These are phyloP conservation scores for Osmoderma eremita DNA, from an alignment of 2,888 invertebrate genomes.

Conservation along the genomic window DNA sequence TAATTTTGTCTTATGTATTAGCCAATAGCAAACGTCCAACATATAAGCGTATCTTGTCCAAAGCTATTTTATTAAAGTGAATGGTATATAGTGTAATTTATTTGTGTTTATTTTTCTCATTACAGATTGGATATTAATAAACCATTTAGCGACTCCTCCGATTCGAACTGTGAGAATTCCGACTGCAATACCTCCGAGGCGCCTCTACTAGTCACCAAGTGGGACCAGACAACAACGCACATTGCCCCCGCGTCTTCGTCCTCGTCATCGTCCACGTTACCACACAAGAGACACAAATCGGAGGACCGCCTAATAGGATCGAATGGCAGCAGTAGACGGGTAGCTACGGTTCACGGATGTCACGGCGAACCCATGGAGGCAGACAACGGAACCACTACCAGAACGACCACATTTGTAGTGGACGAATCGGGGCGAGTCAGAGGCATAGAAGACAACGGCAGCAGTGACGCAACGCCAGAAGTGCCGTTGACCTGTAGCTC, in stretches of 20 bases:
- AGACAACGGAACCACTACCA: not conserved
- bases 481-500: no score
- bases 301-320: no score
- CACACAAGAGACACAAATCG: not conserved
- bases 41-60: no score
- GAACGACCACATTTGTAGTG: no score
- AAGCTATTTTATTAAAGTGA: no score
- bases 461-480: no score
- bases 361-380: constrained; percentile 39
- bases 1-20: no score
- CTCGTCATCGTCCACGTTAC: not conserved
- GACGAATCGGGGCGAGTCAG: constrained; percentile 7
- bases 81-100: not conserved
- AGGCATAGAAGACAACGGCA: not conserved
- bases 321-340: not conserved
- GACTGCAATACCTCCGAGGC: constrained; percentile 28
- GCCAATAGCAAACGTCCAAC: no score
- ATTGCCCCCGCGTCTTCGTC: not conserved
- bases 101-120: not conserved
- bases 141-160: constrained; percentile 41
- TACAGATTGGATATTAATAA: constrained; percentile 2
- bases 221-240: not conserved
- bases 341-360: not conserved
- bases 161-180: constrained; percentile 38
- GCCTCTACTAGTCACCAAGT: not conserved